Evolutionary conservation across 1,140 invertebrate species (phyloP), one percentile per base, ranked within the genome.

Genomic region (Aradophagus sp.): DNA sequence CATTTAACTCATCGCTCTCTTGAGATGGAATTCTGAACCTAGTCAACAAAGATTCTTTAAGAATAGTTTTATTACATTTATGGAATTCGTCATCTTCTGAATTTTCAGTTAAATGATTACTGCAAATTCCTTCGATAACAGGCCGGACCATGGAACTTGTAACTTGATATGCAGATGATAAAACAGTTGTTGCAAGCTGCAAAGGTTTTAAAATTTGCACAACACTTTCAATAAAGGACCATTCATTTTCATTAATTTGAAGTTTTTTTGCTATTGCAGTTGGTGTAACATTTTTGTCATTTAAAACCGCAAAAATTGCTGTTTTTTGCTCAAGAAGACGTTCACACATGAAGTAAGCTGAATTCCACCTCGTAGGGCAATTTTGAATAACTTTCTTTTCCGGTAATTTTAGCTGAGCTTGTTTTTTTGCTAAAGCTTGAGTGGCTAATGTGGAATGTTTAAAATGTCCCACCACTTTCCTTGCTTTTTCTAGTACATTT

Each of bases 391-490:
- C 15, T 23, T 29, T 50, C 0, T 27, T 0, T 27, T 66, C 39
- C 1, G 2, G 14, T 7, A 74, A 47, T n/a, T 34, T 32, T 11
- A 74, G 19, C 41, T 74, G 53, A 7, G 14, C 10, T 62, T 74
- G 66, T 55, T 74, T 70, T 4, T 52, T n/a, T 11, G 13, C 8
- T n/a, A 74, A 47, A 3, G 47, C 48, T 0, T 38, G 3, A 2
- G 11, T 27, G 5, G 71, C 63, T 2, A 69, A 1, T 11, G 23
- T 69, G 0, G 65, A 73, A 12, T 65, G 59, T 13, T 65, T 58
- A 35, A 73, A 73, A 36, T 73, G 63, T n/a, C 36, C 56, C 0
- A 68, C 63, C n/a, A 73, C 12, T 62, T 61, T 74, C 15, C 19
- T 10, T 8, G 7, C 11, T 48, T 56, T 50, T 2, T 7, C 11